Evolutionary conservation across 2,113 vertebrate genomes (phyloP).

Genomic region (Callipepla squamata): DNA sequence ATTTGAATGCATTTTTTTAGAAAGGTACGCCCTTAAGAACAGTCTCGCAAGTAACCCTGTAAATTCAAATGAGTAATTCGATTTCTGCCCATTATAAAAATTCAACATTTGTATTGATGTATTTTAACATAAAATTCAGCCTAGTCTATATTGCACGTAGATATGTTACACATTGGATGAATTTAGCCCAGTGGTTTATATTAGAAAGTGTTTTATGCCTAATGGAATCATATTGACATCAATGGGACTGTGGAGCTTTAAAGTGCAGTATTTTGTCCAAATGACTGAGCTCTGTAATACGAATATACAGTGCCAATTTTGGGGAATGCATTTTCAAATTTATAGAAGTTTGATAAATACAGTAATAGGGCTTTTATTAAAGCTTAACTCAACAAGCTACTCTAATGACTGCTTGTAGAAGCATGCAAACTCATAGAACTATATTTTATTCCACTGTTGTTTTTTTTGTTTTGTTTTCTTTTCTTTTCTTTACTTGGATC

Average conservation of each 20-base stretch:
- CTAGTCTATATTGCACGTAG: not conserved
- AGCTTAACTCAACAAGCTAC: slow-evolving; percentile 25
- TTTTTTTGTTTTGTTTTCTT: too few relatives aligned
- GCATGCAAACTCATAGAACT: not conserved
- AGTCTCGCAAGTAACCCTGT: not conserved
- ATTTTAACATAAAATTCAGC: slow-evolving; percentile 29
- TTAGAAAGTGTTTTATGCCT: slow-evolving; percentile 11
- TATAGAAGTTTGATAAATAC: slow-evolving; percentile 25
- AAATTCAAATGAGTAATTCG: slow-evolving; percentile 27
- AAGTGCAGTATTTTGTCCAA: slow-evolving; percentile 47
- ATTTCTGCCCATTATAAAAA: slow-evolving; percentile 38
- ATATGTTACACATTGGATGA: not conserved
- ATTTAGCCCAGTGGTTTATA: slow-evolving; percentile 10
- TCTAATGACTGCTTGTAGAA: not conserved
- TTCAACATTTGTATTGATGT: not conserved
- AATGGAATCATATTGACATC: slow-evolving; percentile 42
- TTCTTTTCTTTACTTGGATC: not conserved
- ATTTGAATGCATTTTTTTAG: slow-evolving; percentile 15
- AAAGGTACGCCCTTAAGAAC: not conserved
- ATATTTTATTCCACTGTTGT: not conserved
- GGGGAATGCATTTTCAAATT: slow-evolving; percentile 18
- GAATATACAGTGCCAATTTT: slow-evolving; percentile 33
- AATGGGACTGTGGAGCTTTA: slow-evolving; percentile 5
- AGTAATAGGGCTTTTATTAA: slow-evolving; percentile 42
- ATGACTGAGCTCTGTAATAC: slow-evolving; percentile 20